phyloP scores from a whole-genome alignment of 2,888 invertebrate species.

The Deladenus siricidicola region DNA sequence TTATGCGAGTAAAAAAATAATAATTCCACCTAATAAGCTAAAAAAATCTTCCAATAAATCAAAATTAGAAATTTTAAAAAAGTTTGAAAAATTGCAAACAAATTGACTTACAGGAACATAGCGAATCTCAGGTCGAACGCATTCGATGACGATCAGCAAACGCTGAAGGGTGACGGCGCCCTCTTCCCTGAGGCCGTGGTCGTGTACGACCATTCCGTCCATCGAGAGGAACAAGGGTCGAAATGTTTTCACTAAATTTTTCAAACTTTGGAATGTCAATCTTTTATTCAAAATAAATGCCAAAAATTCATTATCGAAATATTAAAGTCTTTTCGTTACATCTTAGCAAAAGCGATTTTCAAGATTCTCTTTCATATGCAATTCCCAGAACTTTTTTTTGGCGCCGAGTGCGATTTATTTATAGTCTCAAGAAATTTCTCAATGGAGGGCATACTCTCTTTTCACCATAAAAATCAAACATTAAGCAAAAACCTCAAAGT shows the following conservation, averaged over 20 bases:
- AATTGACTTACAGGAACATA: slow-evolving; percentile 45
- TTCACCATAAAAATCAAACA: no score
- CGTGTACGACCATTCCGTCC: slow-evolving; percentile 34
- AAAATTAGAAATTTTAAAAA: no score
- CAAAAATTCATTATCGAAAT: neutral
- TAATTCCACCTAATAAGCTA: no score
- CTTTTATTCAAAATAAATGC: slow-evolving; percentile 1
- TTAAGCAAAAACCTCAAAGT: no score
- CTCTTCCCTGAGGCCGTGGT: slow-evolving; percentile 42
- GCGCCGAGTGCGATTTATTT: no score
- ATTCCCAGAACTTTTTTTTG: no score
- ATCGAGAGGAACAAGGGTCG: slow-evolving; percentile 38
- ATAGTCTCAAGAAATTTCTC: no score
- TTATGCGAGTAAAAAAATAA: no score
- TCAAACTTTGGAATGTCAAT: neutral
- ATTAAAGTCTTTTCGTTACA: neutral
- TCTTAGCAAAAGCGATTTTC: neutral
- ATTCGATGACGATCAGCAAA: slow-evolving; percentile 48
- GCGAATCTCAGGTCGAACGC: slow-evolving; percentile 49
- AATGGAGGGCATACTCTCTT: no score
- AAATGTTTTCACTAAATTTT: slow-evolving; percentile 34
- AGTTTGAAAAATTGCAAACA: neutral
- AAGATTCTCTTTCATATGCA: neutral
- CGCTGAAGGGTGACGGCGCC: slow-evolving; percentile 47
- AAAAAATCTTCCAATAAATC: no score